Percentiles rank a stretch among this genome's conserved stretches.
Evolutionary conservation across 2,888 invertebrate genomes (phyloP).

Genomic region (Cyclophora punctaria): DNA sequence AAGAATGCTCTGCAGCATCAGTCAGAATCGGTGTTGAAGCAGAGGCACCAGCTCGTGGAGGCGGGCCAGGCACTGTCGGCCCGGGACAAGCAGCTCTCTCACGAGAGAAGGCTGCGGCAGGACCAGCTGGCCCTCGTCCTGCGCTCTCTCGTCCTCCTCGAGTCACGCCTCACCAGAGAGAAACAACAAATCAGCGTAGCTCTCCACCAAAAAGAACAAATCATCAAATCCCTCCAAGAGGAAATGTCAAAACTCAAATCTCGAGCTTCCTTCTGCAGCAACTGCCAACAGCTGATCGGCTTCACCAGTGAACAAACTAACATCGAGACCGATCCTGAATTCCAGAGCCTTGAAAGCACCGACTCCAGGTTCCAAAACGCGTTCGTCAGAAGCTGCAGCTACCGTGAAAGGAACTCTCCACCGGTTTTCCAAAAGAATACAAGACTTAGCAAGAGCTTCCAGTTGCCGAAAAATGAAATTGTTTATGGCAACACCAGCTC

Average conservation of each 20-base stretch:
- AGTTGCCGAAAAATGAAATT: conserved; percentile 62
- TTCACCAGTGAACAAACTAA: conserved; percentile 72
- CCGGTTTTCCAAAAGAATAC: conserved; percentile 71
- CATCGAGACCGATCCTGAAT: conserved; percentile 70
- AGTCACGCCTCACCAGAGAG: conserved; percentile 82
- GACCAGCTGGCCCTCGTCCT: conserved; percentile 82
- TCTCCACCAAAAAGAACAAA: conserved; percentile 81
- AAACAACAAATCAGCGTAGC: conserved; percentile 81
- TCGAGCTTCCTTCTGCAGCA: conserved; percentile 65
- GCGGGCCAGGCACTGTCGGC: conserved; percentile 76
- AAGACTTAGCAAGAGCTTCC: conserved; percentile 69
- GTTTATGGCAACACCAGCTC: conserved; percentile 68
- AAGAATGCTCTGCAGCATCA: conserved; percentile 79
- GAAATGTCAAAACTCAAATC: conserved; percentile 80
- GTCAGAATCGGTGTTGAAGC: conserved; percentile 77
- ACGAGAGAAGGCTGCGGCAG: conserved; percentile 78
- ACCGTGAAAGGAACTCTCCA: conserved; percentile 67
- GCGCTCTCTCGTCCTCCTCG: conserved; percentile 80
- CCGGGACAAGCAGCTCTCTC: conserved; percentile 75
- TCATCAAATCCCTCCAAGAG: conserved; percentile 80
- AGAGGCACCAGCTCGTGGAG: conserved; percentile 80
- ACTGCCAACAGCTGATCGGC: conserved; percentile 67
- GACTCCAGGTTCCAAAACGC: conserved; percentile 67
- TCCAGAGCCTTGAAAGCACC: conserved; percentile 69
- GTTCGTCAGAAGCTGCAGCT: conserved; percentile 68